These are phyloP conservation scores for Amiota minor DNA, from an alignment of 2,888 invertebrate genomes.

Conservation along the genomic window DNA sequence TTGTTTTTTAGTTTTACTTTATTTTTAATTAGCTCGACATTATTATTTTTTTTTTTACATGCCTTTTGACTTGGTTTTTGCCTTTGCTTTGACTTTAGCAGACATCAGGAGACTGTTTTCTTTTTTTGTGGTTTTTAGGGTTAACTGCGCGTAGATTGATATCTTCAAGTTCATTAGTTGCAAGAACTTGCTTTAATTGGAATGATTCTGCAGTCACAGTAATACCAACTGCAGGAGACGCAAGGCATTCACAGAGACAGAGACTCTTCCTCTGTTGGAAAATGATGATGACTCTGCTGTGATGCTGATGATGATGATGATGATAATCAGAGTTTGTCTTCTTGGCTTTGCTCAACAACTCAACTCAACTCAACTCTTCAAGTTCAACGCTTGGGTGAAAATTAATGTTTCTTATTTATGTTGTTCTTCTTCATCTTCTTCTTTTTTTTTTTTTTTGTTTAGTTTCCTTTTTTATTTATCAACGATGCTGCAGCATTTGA, in stretches of 20 bases:
- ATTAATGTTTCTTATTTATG: constrained; percentile 55
- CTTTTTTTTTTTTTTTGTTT: constrained; percentile 23
- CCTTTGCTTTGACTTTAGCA: background rate
- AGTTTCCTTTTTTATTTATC: no score
- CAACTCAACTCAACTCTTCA: no score
- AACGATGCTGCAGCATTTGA: no score
- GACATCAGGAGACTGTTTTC: background rate
- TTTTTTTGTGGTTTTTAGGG: constrained; percentile 52
- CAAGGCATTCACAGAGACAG: background rate
- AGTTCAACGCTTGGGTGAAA: constrained; percentile 61
- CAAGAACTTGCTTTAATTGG: constrained; percentile 61
- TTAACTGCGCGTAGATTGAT: constrained; percentile 67
- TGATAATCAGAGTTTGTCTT: background rate
- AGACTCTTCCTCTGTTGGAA: constrained; percentile 11
- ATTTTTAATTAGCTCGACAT: constrained; percentile 65
- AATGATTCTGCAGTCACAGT: constrained; percentile 37
- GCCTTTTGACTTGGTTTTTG: constrained; percentile 25
- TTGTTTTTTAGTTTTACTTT: constrained; percentile 16
- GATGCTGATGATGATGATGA: background rate
- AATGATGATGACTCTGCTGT: background rate
- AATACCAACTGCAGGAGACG: no score
- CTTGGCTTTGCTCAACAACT: no score
- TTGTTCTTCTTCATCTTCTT: background rate
- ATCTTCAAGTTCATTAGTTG: constrained; percentile 67
- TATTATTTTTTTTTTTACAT: constrained; percentile 37